Conservation (phyloP, 2,113 vertebrate species). For the Loxodonta africana region DNA sequence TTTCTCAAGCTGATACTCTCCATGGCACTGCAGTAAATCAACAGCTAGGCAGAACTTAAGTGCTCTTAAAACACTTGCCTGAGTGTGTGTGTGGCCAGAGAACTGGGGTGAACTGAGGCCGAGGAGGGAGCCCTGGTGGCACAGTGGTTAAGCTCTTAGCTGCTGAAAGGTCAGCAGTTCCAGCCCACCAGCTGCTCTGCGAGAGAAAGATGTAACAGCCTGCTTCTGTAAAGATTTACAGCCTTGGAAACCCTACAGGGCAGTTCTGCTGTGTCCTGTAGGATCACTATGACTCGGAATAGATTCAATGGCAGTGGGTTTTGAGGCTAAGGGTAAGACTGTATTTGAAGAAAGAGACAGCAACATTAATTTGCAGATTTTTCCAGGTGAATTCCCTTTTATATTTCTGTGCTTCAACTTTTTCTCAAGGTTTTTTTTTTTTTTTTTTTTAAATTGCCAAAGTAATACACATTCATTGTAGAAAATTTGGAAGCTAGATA, state of each 20-base stretch:
- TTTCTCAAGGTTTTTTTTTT: neutral
- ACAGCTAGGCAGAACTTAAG: neutral
- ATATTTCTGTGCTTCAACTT: neutral
- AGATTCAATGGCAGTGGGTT: no score
- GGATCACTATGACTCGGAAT: no score
- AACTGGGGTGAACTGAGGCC: neutral
- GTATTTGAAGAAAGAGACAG: neutral
- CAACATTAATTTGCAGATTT: neutral
- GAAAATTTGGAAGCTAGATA: constrained; percentile 25
- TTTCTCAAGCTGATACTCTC: neutral
- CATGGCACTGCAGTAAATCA: neutral
- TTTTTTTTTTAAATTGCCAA: constrained; percentile 1
- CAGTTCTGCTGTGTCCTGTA: no score
- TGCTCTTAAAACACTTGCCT: neutral
- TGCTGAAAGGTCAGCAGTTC: no score
- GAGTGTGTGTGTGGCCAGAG: neutral
- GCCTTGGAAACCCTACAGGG: no score
- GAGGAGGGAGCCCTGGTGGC: no score
- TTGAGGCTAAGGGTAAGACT: neutral
- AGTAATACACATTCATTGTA: neutral
- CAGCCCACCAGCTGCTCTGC: no score
- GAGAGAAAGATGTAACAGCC: no score
- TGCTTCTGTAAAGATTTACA: no score
- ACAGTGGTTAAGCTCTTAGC: no score
- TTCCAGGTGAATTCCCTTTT: neutral